A percentile compares a stretch with the other conserved stretches of the same genome.
These are phyloP conservation scores for Callocephalon fimbriatum DNA, from an alignment of 2,113 vertebrate genomes.

Conservation along the genomic window DNA sequence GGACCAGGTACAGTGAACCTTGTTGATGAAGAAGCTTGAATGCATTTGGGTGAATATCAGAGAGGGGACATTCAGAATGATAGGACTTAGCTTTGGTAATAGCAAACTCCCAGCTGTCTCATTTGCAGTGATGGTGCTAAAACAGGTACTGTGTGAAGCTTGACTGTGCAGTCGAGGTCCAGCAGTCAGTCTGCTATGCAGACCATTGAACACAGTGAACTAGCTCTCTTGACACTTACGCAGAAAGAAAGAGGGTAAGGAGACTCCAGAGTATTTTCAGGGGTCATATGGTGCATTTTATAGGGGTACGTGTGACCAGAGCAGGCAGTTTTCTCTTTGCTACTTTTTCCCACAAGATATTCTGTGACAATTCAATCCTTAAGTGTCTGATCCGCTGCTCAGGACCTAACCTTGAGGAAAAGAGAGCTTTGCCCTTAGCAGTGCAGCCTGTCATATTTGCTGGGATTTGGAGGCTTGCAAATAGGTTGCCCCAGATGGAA, in stretches of 20 bases:
- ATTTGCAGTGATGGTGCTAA: neutral
- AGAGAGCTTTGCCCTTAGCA: neutral
- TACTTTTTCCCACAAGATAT: neutral
- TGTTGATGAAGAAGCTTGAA: neutral
- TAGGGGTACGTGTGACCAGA: neutral
- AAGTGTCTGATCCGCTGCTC: neutral
- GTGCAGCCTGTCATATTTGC: neutral
- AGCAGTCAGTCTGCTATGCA: neutral
- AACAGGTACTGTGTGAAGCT: neutral
- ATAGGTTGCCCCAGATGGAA: neutral
- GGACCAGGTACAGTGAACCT: neutral
- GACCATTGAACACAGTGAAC: neutral
- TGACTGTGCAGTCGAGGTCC: neutral
- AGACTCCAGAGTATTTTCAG: neutral
- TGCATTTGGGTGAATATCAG: neutral
- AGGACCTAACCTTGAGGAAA: neutral
- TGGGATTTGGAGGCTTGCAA: neutral
- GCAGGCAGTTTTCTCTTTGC: neutral
- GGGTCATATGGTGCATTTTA: neutral
- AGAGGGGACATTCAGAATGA: neutral
- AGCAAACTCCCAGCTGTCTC: neutral
- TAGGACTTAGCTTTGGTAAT: neutral
- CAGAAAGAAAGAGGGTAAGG: neutral
- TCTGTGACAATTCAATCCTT: neutral
- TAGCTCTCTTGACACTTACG: neutral